Percentiles rank a stretch among this genome's conserved stretches.
Conservation (phyloP, 1,140 invertebrate species). For the Heliconius hewitsoni region DNA sequence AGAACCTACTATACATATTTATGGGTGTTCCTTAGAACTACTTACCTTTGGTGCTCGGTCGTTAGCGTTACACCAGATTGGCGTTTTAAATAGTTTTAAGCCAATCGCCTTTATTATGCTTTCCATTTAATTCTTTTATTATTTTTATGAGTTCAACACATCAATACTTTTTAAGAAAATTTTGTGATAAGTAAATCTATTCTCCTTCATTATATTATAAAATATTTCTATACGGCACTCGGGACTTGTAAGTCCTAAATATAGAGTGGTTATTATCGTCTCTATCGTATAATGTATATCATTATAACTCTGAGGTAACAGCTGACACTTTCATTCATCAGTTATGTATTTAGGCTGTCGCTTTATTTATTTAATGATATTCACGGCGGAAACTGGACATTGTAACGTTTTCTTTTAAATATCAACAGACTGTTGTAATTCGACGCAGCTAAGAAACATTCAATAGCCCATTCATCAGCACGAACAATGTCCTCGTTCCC, state of each 20-base stretch:
- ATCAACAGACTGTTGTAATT: background rate
- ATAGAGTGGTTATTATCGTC: no score
- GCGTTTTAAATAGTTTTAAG: no score
- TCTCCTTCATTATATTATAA: no score
- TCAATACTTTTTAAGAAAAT: no score
- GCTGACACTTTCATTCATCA: background rate
- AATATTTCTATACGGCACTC: no score
- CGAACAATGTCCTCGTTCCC: conserved; percentile 1
- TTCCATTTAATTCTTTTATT: no score
- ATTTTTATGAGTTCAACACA: no score
- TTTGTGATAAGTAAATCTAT: no score
- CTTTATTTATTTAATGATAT: background rate
- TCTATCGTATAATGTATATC: no score
- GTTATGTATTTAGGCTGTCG: background rate
- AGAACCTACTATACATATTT: conserved; percentile 42
- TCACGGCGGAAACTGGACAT: background rate
- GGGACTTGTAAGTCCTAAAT: no score
- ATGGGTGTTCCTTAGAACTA: conserved; percentile 16
- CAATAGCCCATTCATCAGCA: conserved; percentile 2
- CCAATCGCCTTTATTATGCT: no score
- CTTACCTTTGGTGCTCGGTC: background rate
- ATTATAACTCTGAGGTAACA: no score
- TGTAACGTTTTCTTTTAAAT: background rate
- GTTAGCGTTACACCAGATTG: background rate
- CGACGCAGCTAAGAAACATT: conserved; percentile 1